phyloP scores from a whole-genome alignment of 2,113 vertebrate genomes.

The Trematomus loennbergii region DNA sequence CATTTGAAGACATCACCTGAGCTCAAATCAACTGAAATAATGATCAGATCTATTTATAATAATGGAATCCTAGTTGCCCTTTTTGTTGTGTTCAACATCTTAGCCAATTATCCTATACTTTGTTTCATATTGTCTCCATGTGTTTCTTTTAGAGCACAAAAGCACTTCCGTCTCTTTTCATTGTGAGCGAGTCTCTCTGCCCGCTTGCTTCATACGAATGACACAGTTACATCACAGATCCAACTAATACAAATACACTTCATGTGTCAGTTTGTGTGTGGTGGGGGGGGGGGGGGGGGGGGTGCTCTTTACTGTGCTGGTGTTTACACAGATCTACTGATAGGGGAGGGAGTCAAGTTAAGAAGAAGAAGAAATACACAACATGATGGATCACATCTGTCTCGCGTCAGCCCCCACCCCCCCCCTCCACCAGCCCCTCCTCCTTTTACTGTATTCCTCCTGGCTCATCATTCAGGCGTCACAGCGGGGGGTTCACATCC shows the following conservation, averaged over 20 bases:
- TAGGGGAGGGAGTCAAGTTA: constrained; percentile 23
- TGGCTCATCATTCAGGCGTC: constrained; percentile 70
- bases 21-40: not conserved
- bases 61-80: not conserved
- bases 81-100: not conserved
- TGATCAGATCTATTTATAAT: not conserved
- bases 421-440: constrained; percentile 26
- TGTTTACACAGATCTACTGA: constrained; percentile 29
- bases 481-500: constrained; percentile 54
- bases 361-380: constrained; percentile 30
- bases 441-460: constrained; percentile 74
- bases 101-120: not conserved
- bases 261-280: no score
- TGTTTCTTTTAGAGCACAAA: no score
- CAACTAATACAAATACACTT: no score
- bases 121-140: no score
- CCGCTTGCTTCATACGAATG: not conserved
- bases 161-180: not conserved
- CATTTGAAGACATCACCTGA: not conserved
- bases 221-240: not conserved
- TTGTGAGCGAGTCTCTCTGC: not conserved
- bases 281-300: not conserved
- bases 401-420: not conserved
- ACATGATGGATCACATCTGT: constrained; percentile 67
- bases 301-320: not conserved